These are phyloP conservation scores for Sinosuthora webbiana DNA, from an alignment of 2,113 vertebrate species.

Conservation along the genomic window DNA sequence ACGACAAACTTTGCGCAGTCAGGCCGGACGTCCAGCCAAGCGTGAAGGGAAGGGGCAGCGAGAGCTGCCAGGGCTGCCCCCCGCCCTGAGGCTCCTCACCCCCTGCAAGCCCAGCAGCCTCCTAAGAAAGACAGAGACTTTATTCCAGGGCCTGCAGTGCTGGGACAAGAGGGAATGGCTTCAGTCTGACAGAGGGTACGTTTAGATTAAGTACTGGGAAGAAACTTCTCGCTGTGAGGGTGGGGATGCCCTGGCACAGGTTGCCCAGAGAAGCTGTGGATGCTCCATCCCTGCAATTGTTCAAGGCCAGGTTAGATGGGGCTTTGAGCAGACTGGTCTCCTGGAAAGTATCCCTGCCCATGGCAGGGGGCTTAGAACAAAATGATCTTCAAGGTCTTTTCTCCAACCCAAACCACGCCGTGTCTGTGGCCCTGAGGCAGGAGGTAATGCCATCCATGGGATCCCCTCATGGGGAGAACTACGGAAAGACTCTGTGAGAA, in stretches of 20 bases:
- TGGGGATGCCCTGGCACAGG: not conserved
- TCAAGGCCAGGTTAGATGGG: not conserved
- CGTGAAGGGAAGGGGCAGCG: slow-evolving; percentile 13
- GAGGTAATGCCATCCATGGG: fast-evolving
- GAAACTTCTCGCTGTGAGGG: not conserved
- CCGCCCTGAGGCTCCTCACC: not conserved
- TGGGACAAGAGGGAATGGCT: not conserved
- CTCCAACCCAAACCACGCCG: not conserved
- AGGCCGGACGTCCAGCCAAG: not conserved
- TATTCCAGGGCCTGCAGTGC: not conserved
- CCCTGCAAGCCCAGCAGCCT: not conserved
- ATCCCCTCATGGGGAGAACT: not conserved
- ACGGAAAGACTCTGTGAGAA: fast-evolving
- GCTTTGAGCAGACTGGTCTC: not conserved
- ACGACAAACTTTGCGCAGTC: not conserved
- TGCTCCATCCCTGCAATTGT: not conserved
- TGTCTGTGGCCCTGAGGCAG: not conserved
- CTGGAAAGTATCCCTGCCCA: not conserved
- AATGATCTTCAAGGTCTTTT: not conserved
- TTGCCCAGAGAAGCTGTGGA: not conserved
- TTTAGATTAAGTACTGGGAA: not conserved
- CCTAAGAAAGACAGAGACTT: not conserved
- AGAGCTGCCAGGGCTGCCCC: slow-evolving; percentile 13
- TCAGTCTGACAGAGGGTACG: not conserved
- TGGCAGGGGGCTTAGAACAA: fast-evolving